Percentiles rank a stretch among this genome's conserved stretches.
phyloP scores from a whole-genome alignment of 2,888 invertebrate species.

The Cryptus armator region DNA sequence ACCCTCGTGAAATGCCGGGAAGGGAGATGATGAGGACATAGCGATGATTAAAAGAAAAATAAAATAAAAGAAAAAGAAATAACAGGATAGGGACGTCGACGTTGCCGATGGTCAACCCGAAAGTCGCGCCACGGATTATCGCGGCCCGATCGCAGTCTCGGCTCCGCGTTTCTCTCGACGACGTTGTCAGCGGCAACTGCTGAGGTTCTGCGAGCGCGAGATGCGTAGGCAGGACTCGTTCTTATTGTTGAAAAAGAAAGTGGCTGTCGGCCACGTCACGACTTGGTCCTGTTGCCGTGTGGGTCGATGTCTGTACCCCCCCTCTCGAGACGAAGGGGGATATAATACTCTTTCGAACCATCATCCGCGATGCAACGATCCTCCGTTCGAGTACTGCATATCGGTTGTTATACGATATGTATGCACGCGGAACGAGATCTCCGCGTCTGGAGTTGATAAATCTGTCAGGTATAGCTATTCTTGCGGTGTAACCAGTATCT shows the following conservation, averaged over 20 bases:
- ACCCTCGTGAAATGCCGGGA: constrained; percentile 26
- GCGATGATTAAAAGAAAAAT: neutral
- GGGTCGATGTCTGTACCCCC: constrained; percentile 57
- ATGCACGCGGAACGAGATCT: constrained; percentile 30
- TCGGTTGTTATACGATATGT: constrained; percentile 46
- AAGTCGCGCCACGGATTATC: constrained; percentile 36
- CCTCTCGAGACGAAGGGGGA: constrained; percentile 21
- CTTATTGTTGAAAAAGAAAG: constrained; percentile 73
- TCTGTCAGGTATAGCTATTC: constrained; percentile 24
- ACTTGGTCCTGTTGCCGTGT: constrained; percentile 58
- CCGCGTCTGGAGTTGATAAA: constrained; percentile 53
- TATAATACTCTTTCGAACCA: constrained; percentile 38
- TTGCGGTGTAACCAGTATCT: constrained; percentile 26
- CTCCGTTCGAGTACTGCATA: constrained; percentile 9
- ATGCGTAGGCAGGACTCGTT: constrained; percentile 72
- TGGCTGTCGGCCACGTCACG: constrained; percentile 68
- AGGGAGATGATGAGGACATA: neutral
- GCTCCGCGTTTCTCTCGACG: constrained; percentile 24
- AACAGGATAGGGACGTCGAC: constrained; percentile 16
- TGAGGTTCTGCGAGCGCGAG: constrained; percentile 9
- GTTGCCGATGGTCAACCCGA: constrained; percentile 25
- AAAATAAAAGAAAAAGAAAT: constrained; percentile 24
- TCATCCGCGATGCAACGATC: constrained; percentile 48
- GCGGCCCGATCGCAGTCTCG: constrained; percentile 27
- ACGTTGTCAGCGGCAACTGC: constrained; percentile 36